Evolutionary conservation across 2,113 vertebrate species (phyloP).

Genomic region (Odocoileus virginianus): DNA sequence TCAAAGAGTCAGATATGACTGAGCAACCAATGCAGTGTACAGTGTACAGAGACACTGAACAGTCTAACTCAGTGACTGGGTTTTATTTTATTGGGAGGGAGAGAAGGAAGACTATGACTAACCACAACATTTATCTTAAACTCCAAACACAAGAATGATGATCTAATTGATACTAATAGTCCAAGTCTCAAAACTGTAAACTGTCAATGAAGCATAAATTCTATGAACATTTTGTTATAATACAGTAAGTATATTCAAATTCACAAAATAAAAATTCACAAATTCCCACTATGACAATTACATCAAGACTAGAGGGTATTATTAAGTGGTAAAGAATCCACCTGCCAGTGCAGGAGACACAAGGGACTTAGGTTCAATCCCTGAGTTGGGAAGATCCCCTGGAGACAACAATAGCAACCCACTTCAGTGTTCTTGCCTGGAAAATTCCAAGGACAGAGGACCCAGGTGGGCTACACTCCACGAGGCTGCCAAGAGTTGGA

Average conservation of each 20-base stretch:
- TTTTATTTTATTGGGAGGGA: neutral
- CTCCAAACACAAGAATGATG: neutral
- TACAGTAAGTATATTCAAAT: neutral
- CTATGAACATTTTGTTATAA: slow-evolving; percentile 13
- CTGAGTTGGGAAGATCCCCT: neutral
- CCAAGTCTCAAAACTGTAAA: slow-evolving; percentile 9
- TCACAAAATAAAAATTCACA: neutral
- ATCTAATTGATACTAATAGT: neutral
- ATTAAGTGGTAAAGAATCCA: neutral
- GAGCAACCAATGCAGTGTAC: neutral
- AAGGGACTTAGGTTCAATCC: neutral
- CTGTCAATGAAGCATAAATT: neutral
- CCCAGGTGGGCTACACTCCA: neutral
- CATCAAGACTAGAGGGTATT: neutral
- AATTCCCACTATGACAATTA: neutral
- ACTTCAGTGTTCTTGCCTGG: neutral
- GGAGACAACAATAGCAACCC: neutral
- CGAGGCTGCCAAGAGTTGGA: neutral
- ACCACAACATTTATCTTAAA: slow-evolving; percentile 21
- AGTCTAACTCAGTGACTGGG: neutral
- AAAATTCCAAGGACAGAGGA: neutral
- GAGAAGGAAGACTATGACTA: neutral
- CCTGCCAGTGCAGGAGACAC: neutral
- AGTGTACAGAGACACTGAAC: neutral
- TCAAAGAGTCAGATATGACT: neutral